These are phyloP conservation scores for Pristis pectinata DNA, from an alignment of 2,797 vertebrate genomes.

Conservation along the genomic window DNA sequence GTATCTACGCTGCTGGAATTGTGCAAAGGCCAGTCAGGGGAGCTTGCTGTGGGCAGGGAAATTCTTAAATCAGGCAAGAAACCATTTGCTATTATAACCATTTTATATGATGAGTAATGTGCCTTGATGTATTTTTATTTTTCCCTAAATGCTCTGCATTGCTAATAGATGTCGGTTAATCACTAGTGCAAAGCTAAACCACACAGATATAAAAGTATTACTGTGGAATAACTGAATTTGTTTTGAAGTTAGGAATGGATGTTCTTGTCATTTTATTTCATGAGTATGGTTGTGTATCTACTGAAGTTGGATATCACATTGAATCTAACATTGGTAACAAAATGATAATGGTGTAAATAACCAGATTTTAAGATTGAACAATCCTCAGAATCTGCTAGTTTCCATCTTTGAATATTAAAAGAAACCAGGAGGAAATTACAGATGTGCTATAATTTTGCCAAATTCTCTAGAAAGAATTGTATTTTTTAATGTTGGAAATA, in stretches of 20 bases:
- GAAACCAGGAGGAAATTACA: not conserved
- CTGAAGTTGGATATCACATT: not conserved
- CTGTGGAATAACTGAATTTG: not conserved
- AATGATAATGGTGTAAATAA: not conserved
- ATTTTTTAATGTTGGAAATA: not conserved
- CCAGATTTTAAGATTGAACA: not conserved
- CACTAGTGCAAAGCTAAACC: not conserved
- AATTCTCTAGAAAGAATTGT: not conserved
- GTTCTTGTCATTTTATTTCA: not conserved
- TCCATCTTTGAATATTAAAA: not conserved
- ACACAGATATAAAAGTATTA: not conserved
- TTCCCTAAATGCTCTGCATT: not conserved
- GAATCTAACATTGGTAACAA: not conserved
- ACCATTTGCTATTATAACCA: slow-evolving; percentile 12
- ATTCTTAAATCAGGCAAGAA: slow-evolving; percentile 79
- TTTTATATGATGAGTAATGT: not conserved
- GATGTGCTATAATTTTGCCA: not conserved
- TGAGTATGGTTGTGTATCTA: not conserved
- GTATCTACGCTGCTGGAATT: slow-evolving; percentile 77
- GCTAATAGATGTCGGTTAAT: not conserved
- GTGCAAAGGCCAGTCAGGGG: slow-evolving; percentile 80
- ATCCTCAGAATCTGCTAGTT: not conserved
- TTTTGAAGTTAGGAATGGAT: not conserved
- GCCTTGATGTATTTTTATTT: not conserved
- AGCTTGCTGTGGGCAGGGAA: slow-evolving; percentile 78